Evolutionary conservation across 1,140 invertebrate species (phyloP), one percentile per base, ranked within the genome.

Genomic region (Phocides pigmalion): DNA sequence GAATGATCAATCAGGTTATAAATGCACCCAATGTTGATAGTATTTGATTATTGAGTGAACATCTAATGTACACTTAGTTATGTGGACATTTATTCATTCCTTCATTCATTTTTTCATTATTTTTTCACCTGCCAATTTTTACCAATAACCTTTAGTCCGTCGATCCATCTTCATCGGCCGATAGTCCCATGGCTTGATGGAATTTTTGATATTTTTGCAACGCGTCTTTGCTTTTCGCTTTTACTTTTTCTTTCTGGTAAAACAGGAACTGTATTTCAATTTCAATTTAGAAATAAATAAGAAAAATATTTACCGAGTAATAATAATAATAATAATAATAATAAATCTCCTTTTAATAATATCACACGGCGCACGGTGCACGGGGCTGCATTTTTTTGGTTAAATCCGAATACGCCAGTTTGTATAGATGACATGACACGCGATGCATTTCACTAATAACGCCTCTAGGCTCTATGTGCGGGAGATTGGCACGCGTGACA

Each of bases 201-300:
- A 88, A 90, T 77, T 80, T 88, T 68, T 82, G 78, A 70, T 86
- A 74, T 51, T 87, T 87, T 78, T 87, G 79, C 11, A 76, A 11
- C 35, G 74, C 79, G 14, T 86, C 81, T 50, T 70, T 74, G 58
- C 42, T 79, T 59, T 83, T 86, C n/a, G 66, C 44, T 75, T 89
- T 89, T 28, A 77, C 65, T 79, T 88, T 88, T 28, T 90, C 85
- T 74, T 88, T 90, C 86, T 90, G 66, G 6, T 32, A 39, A 65
- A 63, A 64, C 50, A 59, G 22, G 42, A 28, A 28, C 35, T 42
- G 41, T 49, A 22, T 58, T 22, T 8, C 5, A 8, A 4, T 28
- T 28, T 2, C 2, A 28, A 8, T n/a, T n/a, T 28, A 8, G 25
- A 22, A 22, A 22, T 22, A 54, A 19, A 19, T 35, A 14, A 47